Evolutionary conservation across 2,888 invertebrate species (phyloP).

Genomic region (Brenthis hecate): DNA sequence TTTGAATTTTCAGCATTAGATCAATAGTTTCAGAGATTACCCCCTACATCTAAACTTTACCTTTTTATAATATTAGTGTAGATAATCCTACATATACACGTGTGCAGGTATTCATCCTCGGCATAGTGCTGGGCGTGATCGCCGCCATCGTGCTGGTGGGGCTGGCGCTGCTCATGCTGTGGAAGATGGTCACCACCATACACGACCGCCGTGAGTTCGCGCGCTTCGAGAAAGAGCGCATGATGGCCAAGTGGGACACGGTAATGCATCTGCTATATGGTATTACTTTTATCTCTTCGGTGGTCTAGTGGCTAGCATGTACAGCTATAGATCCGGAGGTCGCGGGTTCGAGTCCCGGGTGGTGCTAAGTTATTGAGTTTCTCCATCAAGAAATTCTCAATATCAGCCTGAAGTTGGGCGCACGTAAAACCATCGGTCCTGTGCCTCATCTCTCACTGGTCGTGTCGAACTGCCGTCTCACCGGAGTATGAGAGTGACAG

Average conservation of each 20-base stretch:
- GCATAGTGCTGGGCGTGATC: slow-evolving; percentile 97
- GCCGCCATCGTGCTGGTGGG: slow-evolving; percentile 98
- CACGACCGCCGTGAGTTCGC: slow-evolving; percentile 98
- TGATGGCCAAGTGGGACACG: slow-evolving; percentile 99
- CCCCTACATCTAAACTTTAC: too few species aligned
- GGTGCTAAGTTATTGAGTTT: too few species aligned
- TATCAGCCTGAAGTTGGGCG: too few species aligned
- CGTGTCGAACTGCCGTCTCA: too few species aligned
- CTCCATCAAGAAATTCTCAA: too few species aligned
- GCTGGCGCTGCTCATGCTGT: slow-evolving; percentile 93
- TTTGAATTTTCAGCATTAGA: too few species aligned
- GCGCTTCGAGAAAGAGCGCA: slow-evolving; percentile 97
- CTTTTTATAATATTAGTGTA: too few species aligned
- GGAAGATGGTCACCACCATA: slow-evolving; percentile 98
- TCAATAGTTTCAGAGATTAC: too few species aligned
- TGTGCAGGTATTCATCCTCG: slow-evolving; percentile 86
- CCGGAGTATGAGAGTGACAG: too few species aligned
- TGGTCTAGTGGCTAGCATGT: neutral
- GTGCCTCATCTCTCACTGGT: neutral
- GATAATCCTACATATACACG: neutral
- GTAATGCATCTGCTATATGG: slow-evolving; percentile 72
- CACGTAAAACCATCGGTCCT: too few species aligned
- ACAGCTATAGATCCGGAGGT: neutral
- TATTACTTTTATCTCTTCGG: slow-evolving; percentile 5
- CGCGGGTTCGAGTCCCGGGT: too few species aligned